Evolutionary conservation across 1,140 invertebrate species (phyloP), one percentile per base, ranked within the genome.

Genomic region (Ips nitidus): DNA sequence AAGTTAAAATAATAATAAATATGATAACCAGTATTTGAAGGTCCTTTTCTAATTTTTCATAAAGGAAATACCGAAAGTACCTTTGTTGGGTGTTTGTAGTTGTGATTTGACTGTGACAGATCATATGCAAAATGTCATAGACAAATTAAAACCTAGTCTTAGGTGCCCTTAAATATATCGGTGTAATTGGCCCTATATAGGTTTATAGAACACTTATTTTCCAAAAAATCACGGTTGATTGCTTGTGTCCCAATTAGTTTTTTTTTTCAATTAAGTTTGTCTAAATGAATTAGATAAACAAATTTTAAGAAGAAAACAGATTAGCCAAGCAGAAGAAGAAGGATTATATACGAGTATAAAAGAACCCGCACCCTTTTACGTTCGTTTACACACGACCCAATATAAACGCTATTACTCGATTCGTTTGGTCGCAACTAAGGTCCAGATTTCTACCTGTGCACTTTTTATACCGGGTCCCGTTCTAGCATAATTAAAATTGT

Each of bases 401-500:
- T 55, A 56, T 41, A 65, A 52, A 40, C 42, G n/a, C 45, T 41
- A 41, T 53, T 56, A n/a, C 52, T 56, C 42, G 52, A 56, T 47
- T 62, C 57, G 41, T 55, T 43, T 69, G 53, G 60, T 55, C 41
- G 41, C 66, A 52, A n/a, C 58, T 43, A 55, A 69, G 52, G 66
- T 61, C 59, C 52, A 71, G 61, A 66, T 66, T 64, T 58, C 63
- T 74, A 74, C 72, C 72, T 74, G 70, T 69, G 64, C 65, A 67
- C 50, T 72, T 74, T 72, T 74, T 74, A 56, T 72, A 55, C 43
- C 7, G 40, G 66, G 66, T 69, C 58, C 66, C 65, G 65, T 69
- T 63, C 67, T 70, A 65, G 73, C 74, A 75, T 75, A 75, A 74
- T 74, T 74, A 75, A 72, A 66, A 63, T 75, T 64, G 60, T 69